Percentiles rank a stretch among this genome's conserved stretches.
Conservation (phyloP, 2,113 vertebrate genomes). For the Eudyptes chrysolophus region DNA sequence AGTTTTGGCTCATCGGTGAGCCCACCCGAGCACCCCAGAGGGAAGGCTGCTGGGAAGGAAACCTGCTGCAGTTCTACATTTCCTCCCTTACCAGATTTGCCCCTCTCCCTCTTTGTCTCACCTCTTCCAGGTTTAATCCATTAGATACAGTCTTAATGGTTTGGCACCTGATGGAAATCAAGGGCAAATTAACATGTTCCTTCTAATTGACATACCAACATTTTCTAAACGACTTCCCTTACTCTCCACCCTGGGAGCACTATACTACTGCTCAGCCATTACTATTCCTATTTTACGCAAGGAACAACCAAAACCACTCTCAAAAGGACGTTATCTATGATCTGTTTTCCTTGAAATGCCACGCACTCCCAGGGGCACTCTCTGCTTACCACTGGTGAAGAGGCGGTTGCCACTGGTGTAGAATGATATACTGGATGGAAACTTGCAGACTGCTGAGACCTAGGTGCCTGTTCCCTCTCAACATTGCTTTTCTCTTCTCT, state of each 20-base stretch:
- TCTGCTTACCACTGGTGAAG: neutral
- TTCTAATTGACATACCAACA: neutral
- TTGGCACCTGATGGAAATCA: neutral
- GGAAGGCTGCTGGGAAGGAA: constrained; percentile 73
- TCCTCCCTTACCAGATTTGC: neutral
- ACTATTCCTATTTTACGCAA: neutral
- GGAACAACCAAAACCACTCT: neutral
- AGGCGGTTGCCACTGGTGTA: neutral
- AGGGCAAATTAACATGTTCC: neutral
- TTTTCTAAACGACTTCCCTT: neutral
- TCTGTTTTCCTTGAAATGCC: neutral
- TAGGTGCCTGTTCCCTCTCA: neutral
- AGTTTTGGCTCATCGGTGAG: constrained; percentile 77
- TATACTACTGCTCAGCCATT: neutral
- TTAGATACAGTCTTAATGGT: neutral
- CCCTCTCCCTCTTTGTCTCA: neutral
- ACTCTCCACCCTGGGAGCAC: neutral
- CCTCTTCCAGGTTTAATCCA: neutral
- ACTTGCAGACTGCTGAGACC: neutral
- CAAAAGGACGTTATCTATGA: neutral
- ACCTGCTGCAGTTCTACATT: constrained; percentile 15
- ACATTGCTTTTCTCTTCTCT: neutral
- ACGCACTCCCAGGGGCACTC: neutral
- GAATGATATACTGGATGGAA: neutral
- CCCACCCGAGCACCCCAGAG: constrained; percentile 58